Conservation (phyloP, 2,888 invertebrate genomes). For the Euzophera pinguis region DNA sequence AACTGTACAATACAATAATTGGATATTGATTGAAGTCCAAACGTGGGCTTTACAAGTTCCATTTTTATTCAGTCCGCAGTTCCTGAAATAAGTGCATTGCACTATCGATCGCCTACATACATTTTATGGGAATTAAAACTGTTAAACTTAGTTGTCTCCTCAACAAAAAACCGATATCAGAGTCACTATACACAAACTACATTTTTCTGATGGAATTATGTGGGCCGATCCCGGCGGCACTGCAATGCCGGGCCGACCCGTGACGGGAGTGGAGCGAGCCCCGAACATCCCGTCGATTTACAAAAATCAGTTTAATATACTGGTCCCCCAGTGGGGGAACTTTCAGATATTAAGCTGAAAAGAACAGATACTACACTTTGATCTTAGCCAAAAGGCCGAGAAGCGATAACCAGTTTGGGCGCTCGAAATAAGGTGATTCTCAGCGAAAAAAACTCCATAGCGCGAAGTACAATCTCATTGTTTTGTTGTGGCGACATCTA, state of each 20-base stretch:
- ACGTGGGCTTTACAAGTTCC: no score
- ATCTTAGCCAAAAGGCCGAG: constrained; percentile 14
- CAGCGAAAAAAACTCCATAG: not conserved
- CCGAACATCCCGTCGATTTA: constrained; percentile 11
- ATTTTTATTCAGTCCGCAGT: no score
- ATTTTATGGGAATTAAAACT: no score
- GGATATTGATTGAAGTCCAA: no score
- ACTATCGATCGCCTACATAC: no score
- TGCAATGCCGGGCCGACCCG: constrained; percentile 13
- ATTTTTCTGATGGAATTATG: not conserved
- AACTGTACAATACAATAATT: no score
- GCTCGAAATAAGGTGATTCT: not conserved
- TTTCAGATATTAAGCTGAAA: constrained; percentile 13
- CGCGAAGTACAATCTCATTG: not conserved
- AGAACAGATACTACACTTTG: constrained; percentile 14
- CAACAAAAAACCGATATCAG: no score
- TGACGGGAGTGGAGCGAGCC: constrained; percentile 13
- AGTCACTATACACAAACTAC: no score
- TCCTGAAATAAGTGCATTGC: no score
- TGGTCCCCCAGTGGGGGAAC: constrained; percentile 12
- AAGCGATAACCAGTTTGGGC: not conserved
- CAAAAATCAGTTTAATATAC: constrained; percentile 13
- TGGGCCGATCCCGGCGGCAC: constrained; percentile 10
- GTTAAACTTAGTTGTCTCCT: no score
- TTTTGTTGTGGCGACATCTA: not conserved